Percentiles rank a stretch among this genome's conserved stretches.
Conservation (phyloP, 1,140 invertebrate species). For the Gerris buenoi region DNA sequence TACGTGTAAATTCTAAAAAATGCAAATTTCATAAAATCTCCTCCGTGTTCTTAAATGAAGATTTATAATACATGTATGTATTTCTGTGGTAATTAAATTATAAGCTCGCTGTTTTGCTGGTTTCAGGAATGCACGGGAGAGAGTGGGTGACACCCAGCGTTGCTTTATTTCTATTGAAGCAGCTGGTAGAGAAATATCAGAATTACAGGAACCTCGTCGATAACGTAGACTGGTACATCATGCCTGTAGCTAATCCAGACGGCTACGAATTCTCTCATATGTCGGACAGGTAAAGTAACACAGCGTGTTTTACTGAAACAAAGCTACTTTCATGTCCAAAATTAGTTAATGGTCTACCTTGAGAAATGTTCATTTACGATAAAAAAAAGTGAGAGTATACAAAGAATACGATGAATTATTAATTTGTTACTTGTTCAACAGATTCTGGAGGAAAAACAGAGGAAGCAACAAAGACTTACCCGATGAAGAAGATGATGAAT, state of each 20-base stretch:
- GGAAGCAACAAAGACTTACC: conserved; percentile 32
- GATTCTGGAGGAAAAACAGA: conserved; percentile 65
- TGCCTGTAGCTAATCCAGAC: conserved; percentile 59
- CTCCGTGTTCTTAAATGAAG: too few relatives aligned
- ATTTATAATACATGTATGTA: not conserved
- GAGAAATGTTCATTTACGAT: too few relatives aligned
- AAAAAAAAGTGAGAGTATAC: too few relatives aligned
- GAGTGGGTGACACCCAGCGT: conserved; percentile 85
- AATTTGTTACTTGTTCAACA: not conserved
- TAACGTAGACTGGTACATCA: conserved; percentile 49
- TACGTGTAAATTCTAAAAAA: too few relatives aligned
- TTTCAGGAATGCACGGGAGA: conserved; percentile 65
- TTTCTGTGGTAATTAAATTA: not conserved
- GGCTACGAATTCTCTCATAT: conserved; percentile 61
- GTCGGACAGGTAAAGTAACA: conserved; percentile 41
- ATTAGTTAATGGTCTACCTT: too few relatives aligned
- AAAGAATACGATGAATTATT: too few relatives aligned
- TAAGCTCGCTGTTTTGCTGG: not conserved
- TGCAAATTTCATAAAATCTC: too few relatives aligned
- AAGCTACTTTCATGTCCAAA: too few relatives aligned
- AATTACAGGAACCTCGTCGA: conserved; percentile 45
- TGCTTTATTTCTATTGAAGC: conserved; percentile 64
- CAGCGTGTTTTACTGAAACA: too few relatives aligned
- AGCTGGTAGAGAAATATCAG: conserved; percentile 56
- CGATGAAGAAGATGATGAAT: conserved; percentile 15